Evolutionary conservation across 2,888 invertebrate genomes (phyloP).

Genomic region (Eristalinus sepulchralis): DNA sequence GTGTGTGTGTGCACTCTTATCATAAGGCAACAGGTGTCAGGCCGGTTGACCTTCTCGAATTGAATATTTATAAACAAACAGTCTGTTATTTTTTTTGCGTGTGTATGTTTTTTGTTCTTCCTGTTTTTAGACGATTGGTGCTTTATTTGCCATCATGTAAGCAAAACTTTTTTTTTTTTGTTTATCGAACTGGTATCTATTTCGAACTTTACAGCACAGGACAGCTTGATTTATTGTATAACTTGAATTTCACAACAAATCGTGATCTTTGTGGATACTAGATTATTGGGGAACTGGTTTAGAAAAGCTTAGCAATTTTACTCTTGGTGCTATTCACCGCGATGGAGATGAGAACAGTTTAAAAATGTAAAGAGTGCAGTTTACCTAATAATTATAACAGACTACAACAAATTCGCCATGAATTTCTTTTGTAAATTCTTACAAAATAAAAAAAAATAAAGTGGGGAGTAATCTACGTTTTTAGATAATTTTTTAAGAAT

Average conservation of each 20-base stretch:
- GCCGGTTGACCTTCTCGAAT: constrained; percentile 34
- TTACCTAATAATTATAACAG: too few species aligned
- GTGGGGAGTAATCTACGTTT: too few species aligned
- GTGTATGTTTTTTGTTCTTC: not conserved
- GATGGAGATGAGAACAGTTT: too few species aligned
- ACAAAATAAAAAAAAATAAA: too few species aligned
- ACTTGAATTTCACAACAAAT: not conserved
- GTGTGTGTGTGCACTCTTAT: constrained; percentile 24
- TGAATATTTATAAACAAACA: constrained; percentile 50
- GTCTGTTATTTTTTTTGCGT: not conserved
- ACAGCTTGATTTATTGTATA: not conserved
- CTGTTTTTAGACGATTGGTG: not conserved
- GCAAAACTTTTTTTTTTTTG: not conserved
- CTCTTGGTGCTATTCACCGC: too few species aligned
- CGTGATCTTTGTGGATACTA: not conserved
- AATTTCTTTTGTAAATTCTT: too few species aligned
- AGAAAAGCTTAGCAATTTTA: too few species aligned
- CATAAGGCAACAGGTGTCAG: constrained; percentile 48
- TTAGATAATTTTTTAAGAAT: too few species aligned
- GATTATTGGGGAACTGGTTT: not conserved
- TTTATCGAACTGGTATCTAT: not conserved
- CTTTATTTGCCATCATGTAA: not conserved
- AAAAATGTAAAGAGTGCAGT: too few species aligned
- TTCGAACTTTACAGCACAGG: not conserved
- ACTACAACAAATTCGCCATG: too few species aligned